Base-by-base conservation (phyloP, 2,888 invertebrate genomes). In the Coecobrya sp. region DNA sequence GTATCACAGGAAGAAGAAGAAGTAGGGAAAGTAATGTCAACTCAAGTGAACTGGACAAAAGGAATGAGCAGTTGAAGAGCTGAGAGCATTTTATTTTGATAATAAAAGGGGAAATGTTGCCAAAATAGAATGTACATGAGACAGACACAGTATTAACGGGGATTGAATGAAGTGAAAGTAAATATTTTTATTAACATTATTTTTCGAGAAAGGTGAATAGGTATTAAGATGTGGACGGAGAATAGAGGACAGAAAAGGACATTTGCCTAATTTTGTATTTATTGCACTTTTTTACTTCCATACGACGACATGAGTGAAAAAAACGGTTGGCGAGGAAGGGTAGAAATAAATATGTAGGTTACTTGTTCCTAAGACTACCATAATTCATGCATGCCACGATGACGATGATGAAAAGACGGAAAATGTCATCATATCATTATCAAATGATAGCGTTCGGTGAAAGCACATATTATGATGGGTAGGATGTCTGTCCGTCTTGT, bases 291-390 rank as follows among this genome's bases (percentile, higher is more conserved):
- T 5, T 7, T 59, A 19, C 19, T 59, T 19, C 22, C 22, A 59
- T 19, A 19, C 22, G 1, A 1, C 7, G 4, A 3, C 59, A 59
- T 11, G 4, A 36, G 36, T 22, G 59, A 19, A 59, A 19, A 59
- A 19, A 59, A 22, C 13, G 55, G 55, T n/a, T n/a, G n/a, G n/a
- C n/a, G 59, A 19, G 19, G 59, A 59, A 19, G 19, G n/a, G 3
- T 55, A 59, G 19, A 59, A 8, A 59, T 13, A 59, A 59, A 62
- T n/a, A 55, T 55, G 62, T 62, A 62, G 62, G 62, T 25, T 62
- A 11, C 25, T 11, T 62, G 25, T 25, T 62, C 25, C 25, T 62
- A 25, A 62, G 62, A 62, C 25, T 25, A 8, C 13, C 62, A 25
- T 62, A 62, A 62, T 62, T 62, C 62, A 25, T 62, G 25, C 27